Conservation (phyloP, 2,797 vertebrate species). For the Alca torda region DNA sequence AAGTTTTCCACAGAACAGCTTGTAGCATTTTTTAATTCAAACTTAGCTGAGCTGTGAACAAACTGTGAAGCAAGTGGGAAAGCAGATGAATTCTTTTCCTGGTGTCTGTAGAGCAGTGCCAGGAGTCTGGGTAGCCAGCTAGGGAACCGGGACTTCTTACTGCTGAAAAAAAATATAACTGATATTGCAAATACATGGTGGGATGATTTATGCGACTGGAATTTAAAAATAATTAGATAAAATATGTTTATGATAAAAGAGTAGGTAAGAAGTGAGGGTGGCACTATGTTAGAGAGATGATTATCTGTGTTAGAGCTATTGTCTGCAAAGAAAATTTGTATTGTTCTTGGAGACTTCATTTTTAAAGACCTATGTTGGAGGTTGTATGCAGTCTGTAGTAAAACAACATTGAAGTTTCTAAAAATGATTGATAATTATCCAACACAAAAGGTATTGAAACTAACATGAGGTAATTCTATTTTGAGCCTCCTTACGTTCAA, state of each 20-base stretch:
- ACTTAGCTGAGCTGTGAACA: not conserved
- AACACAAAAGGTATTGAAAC: slow-evolving; percentile 30
- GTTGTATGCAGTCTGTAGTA: not conserved
- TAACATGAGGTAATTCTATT: slow-evolving; percentile 10
- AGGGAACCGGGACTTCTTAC: not conserved
- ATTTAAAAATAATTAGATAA: not conserved
- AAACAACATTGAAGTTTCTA: slow-evolving; percentile 19
- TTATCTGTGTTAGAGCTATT: not conserved
- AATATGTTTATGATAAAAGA: not conserved
- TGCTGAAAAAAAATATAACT: not conserved
- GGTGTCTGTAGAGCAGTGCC: not conserved
- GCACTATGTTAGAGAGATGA: not conserved
- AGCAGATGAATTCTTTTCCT: not conserved
- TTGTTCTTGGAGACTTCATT: not conserved
- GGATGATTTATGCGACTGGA: not conserved
- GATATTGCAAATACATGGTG: not conserved
- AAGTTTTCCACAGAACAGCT: not conserved
- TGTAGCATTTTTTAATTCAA: slow-evolving; percentile 23
- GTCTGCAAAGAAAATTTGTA: not conserved
- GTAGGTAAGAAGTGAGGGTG: not conserved
- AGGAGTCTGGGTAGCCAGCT: not conserved
- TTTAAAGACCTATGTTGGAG: not conserved
- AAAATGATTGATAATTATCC: slow-evolving; percentile 32
- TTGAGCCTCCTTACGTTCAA: not conserved
- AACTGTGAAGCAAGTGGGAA: not conserved